These are phyloP conservation scores for Epinotia bilunana DNA, from an alignment of 2,888 invertebrate species.

Conservation along the genomic window DNA sequence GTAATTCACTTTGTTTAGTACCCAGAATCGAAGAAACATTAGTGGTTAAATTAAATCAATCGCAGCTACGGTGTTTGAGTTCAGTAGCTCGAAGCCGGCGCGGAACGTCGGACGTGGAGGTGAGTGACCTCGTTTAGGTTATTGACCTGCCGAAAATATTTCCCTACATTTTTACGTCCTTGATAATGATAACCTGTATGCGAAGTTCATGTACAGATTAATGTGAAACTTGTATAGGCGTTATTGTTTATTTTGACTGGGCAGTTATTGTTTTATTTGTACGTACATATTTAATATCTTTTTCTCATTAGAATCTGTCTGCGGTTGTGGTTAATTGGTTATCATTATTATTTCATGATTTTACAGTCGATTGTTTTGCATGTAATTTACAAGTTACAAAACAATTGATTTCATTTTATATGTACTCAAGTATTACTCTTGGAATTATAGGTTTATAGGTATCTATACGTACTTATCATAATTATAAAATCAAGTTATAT, in stretches of 20 bases:
- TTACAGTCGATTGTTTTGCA: too few species aligned
- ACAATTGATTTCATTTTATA: too few species aligned
- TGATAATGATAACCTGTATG: neutral
- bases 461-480: too few species aligned
- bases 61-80: neutral
- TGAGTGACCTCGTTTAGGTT: slow-evolving; percentile 38
- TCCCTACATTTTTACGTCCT: too few species aligned
- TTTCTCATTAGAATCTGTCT: slow-evolving; percentile 14
- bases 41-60: slow-evolving; percentile 9
- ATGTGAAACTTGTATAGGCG: neutral
- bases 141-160: slow-evolving; percentile 41
- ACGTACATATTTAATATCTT: neutral
- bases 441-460: too few species aligned
- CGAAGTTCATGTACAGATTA: slow-evolving; percentile 1
- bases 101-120: slow-evolving; percentile 18
- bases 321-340: neutral
- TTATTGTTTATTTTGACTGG: neutral
- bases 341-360: too few species aligned
- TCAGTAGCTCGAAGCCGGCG: slow-evolving; percentile 3
- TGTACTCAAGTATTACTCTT: too few species aligned
- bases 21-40: neutral
- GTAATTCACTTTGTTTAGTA: neutral
- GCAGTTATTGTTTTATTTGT: too few species aligned
- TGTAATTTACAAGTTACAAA: too few species aligned
- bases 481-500: too few species aligned